Base-by-base conservation (phyloP, 2,113 vertebrate genomes). In the Taxidea taxus region DNA sequence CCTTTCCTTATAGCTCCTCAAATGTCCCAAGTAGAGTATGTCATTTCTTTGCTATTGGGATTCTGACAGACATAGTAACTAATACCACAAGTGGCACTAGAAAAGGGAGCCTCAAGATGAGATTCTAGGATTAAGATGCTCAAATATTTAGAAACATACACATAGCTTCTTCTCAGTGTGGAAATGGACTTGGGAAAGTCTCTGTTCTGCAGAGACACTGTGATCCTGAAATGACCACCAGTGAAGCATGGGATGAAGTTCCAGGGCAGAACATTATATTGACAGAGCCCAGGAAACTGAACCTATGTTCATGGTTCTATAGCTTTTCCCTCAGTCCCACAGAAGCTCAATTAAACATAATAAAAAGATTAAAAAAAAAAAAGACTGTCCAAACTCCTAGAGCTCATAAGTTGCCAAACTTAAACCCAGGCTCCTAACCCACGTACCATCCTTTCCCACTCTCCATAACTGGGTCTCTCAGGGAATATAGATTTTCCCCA, bases 321-420 rank as follows among this genome's bases (percentile, higher is more conserved):
- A n/a, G 2, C 1, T 68, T 7, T 51, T 0, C 2, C 13, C 4
- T 60, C 21, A 34, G 0, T 21, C 2, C 29, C 7, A 0, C 3
- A 18, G 21, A 25, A 39, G 12, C 56, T n/a, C 0, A 62, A 31
- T 31, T 31, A 31, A 62, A 6, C 60, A 62, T 13, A 62, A 62
- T 62, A 62, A 62, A 62, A 62, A 29, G 2, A 25, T 29, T 27
- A 62, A 62, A 62, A 60, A 12, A 11, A 29, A 62, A 37, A 87
- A 87, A 92, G 68, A 18, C 20, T 21, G 5, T 12, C 0, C 18
- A 9, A 42, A 5, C n/a, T 51, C 23, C 13, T 66, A 92, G 16
- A 39, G 44, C 60, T 9, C 0, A 2, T 29, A 39, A 77, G 37
- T 7, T 7, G 15, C 20, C 21, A 34, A 6, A 42, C 3, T 27